Base-by-base conservation (phyloP, 2,888 invertebrate species). In the Nycteola revayana region DNA sequence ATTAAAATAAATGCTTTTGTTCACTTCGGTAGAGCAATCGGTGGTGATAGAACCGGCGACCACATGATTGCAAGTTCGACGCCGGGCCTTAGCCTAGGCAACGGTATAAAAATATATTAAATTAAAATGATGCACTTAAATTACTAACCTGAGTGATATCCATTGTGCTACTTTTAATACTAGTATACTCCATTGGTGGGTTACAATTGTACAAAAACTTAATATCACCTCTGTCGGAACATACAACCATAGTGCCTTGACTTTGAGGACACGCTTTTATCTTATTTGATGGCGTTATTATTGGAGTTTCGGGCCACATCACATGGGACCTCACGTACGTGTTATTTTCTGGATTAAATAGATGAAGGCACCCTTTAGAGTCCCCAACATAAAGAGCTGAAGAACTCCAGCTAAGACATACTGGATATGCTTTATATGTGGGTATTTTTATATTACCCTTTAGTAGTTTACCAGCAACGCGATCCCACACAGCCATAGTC, bases 401-500 rank as follows among this genome's bases (percentile, higher is more conserved):
- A 9, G 74, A 68, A 42, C 72, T 72, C 83, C 87, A 86, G 58
- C 76, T 82, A 24, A 87, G 67, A 29, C 85, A 82, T 1, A 80
- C 80, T 11, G 86, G 86, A 44, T 82, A 85, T 14, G 79, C 77
- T 52, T 80, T 80, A 1, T 70, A 71, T 20, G 71, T 70, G 1
- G 81, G 79, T 58, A 86, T 77, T 49, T 77, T 78, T 4, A 86
- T 61, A 52, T 81, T 74, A 53, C 47, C 75, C 38, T 68, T 60
- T 35, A 90, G 39, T 3, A 83, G 60, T 61, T 82, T 84, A 9
- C 89, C 82, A 21, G 90, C 88, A 29, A 85, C 83, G 60, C 80
- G 83, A 59, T 92, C 92, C 82, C 87, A 92, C 21, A 91, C 66
- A 17, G 90, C 86, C 42, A 92, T 72, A 2, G 90, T 90, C 65